Conservation (phyloP, 2,113 vertebrate genomes). For the Ifrita kowaldi region DNA sequence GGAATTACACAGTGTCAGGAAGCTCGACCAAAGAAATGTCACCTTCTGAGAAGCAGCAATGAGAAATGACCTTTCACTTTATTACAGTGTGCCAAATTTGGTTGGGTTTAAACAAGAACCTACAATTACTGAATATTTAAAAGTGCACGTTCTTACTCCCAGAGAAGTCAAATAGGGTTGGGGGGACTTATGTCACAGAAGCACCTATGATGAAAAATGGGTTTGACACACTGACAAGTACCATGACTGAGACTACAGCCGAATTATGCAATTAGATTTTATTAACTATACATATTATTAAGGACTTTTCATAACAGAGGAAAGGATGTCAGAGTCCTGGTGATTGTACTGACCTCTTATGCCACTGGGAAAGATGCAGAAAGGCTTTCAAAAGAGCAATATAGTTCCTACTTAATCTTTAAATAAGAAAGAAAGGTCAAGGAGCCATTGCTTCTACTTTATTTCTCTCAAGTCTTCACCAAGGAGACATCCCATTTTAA, state of each 20-base stretch:
- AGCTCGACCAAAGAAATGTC: constrained; percentile 37
- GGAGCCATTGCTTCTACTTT: neutral
- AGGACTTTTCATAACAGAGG: constrained; percentile 21
- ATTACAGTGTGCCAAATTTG: constrained; percentile 30
- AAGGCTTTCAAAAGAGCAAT: constrained; percentile 37
- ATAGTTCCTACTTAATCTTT: constrained; percentile 35
- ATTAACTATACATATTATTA: constrained; percentile 27
- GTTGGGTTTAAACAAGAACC: constrained; percentile 25
- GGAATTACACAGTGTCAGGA: constrained; percentile 25
- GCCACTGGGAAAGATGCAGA: constrained; percentile 10
- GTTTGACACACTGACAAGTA: neutral
- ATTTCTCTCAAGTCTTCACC: constrained; percentile 25
- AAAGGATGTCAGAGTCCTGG: constrained; percentile 8
- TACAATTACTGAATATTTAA: constrained; percentile 36
- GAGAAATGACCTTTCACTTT: constrained; percentile 51
- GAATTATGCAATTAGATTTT: constrained; percentile 53
- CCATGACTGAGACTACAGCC: neutral
- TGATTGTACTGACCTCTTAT: constrained; percentile 32
- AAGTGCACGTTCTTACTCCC: neutral
- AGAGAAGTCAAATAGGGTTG: neutral
- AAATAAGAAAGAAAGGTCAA: constrained; percentile 39
- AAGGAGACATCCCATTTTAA: neutral
- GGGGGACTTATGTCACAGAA: neutral
- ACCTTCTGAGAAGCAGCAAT: constrained; percentile 35
- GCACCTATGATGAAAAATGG: neutral